phyloP scores from a whole-genome alignment of 1,140 invertebrate species.

The Orius insidiosus region DNA sequence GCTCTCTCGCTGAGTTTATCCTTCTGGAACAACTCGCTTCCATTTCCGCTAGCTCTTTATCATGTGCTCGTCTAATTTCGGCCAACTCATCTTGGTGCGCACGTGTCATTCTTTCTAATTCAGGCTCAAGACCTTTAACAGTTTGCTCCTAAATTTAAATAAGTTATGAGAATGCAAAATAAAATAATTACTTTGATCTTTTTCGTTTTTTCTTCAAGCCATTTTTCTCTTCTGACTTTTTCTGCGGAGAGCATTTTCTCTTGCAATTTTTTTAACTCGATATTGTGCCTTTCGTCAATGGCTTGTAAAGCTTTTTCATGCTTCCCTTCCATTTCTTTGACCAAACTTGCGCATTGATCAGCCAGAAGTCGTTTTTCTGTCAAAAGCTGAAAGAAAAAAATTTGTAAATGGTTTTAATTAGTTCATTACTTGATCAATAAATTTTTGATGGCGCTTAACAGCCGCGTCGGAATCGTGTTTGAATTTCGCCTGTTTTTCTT shows the following conservation, averaged over 20 bases:
- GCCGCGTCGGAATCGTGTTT: constrained; percentile 45
- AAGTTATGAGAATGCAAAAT: not conserved
- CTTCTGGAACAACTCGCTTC: constrained; percentile 34
- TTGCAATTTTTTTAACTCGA: constrained; percentile 42
- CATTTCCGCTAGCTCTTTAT: constrained; percentile 36
- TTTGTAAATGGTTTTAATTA: no score
- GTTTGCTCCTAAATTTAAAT: constrained; percentile 37
- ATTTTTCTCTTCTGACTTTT: constrained; percentile 43
- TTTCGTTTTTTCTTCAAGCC: constrained; percentile 48
- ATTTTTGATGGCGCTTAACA: constrained; percentile 45
- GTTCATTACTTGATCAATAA: constrained; percentile 37
- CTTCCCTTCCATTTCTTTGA: constrained; percentile 34
- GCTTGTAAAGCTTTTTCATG: constrained; percentile 34
- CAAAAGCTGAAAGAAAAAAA: constrained; percentile 28
- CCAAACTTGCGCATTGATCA: constrained; percentile 42
- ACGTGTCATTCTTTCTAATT: constrained; percentile 43
- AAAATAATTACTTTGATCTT: constrained; percentile 41
- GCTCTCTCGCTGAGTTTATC: constrained; percentile 28
- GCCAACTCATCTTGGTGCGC: constrained; percentile 39
- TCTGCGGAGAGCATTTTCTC: constrained; percentile 45
- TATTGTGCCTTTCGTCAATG: constrained; percentile 39
- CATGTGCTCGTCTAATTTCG: constrained; percentile 37
- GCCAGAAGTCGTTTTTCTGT: constrained; percentile 44
- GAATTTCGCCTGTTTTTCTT: constrained; percentile 31
- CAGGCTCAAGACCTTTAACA: constrained; percentile 52